phyloP scores from a whole-genome alignment of 2,113 vertebrate species.

The Leptocoma aspasia region DNA sequence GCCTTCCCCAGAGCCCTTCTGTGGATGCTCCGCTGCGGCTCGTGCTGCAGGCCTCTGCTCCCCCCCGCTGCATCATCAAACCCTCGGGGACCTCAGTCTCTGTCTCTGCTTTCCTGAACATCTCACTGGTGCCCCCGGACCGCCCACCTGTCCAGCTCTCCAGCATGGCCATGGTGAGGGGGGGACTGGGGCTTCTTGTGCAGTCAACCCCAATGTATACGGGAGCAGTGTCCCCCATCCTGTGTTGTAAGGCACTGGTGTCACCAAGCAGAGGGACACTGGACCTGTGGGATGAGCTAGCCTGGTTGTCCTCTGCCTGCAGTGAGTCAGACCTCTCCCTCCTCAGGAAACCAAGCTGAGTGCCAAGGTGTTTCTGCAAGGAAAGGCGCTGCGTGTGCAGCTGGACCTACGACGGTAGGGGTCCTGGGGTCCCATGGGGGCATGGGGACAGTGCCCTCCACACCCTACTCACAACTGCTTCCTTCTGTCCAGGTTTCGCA shows the following conservation, averaged over 20 bases:
- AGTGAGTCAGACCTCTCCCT: neutral
- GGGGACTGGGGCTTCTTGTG: neutral
- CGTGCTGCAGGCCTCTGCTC: conserved; percentile 73
- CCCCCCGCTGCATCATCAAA: conserved; percentile 84
- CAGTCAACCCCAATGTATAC: neutral
- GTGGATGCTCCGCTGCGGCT: conserved; percentile 84
- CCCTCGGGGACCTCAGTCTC: conserved; percentile 81
- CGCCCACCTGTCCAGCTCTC: conserved; percentile 79
- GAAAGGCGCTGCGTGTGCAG: conserved; percentile 80
- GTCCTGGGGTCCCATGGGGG: neutral
- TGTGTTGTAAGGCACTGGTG: rapidly evolving
- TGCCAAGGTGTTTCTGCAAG: conserved; percentile 84
- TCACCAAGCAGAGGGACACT: neutral
- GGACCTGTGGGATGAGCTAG: neutral
- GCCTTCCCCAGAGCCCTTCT: conserved; percentile 69
- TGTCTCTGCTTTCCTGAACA: conserved; percentile 81
- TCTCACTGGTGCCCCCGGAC: conserved; percentile 75
- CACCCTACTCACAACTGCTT: rapidly evolving
- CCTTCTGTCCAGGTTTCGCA: conserved; percentile 82
- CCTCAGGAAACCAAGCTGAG: conserved; percentile 84
- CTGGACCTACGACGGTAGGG: conserved; percentile 86
- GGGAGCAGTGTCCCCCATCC: rapidly evolving
- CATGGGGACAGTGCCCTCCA: rapidly evolving
- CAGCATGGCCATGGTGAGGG: conserved; percentile 89
- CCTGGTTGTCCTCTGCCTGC: neutral